Base-by-base conservation (phyloP, 2,888 invertebrate species). In the Venusia cambrica region DNA sequence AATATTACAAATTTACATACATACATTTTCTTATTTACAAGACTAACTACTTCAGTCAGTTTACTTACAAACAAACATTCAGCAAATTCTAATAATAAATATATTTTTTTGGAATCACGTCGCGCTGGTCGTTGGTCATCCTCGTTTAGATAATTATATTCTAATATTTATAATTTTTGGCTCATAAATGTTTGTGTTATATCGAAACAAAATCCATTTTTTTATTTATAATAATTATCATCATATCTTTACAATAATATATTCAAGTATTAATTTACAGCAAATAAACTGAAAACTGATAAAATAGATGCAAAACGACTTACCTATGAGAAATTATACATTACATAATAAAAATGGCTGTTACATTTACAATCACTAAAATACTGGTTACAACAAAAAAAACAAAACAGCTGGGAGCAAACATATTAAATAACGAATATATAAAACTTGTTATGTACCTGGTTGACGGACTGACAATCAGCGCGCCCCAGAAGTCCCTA, bases 31-130 rank as follows among this genome's bases (percentile, higher is more conserved):
- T 25, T 57, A 47, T 54, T 52, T 45, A 54, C 46, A 57, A 50
- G 49, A 54, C 63, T 61, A 62, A 54, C 57, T 58, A 62, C 38
- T 44, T 62, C 57, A 59, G 62, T 62, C 62, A 44, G 38, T 43
- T 33, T 21, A 8, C 4, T 27, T 32, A 16, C 15, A 16, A 9
- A 26, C 16, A 34, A 15, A 19, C 31, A 21, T 33, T 14, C 13
- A 24, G 18, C 22, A 22, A 41, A 33, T 33, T 30, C 13, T n/a
- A n/a, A n/a, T n/a, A 15, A 14, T 18, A 29, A 24, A 17, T 28
- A 33, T 26, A 14, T 16, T 34, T 20, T 27, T 34, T 14, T 8
- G 14, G 3, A 17, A 6, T 5, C 10, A 8, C n/a, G 18, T 8
- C n/a, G 19, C 19, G 9, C 5, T 6, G 9, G 8, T 18, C 11